Base-by-base conservation (phyloP, 1,140 invertebrate species). In the Doryteuthis pealeii region DNA sequence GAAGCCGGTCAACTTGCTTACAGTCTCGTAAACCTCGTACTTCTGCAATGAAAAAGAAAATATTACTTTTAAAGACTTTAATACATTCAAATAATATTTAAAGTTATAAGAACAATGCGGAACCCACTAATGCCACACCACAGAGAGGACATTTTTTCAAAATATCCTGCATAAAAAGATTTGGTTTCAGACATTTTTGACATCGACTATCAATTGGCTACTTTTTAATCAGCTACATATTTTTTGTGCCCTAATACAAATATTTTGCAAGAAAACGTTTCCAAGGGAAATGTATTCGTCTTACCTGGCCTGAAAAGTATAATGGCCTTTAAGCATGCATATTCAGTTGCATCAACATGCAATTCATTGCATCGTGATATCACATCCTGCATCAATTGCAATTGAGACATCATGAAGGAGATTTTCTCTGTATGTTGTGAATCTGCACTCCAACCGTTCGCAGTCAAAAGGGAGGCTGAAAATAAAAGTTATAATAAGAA, bases 301-400 rank as follows among this genome's bases (percentile, higher is more conserved):
- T 62, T 89, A 95, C 94, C 95, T 87, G 96, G 93, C 89, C 95
- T 93, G 86, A 99, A 99, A 0, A 99, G 90, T 5, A 97, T 94
- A 28, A 99, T 94, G 1, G 97, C 97, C 87, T 99, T 99, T 85
- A 99, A 92, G 85, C 96, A 99, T 45, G 96, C 96, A 83, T 98
- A 98, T 87, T 99, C 97, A 0, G 95, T 96, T 0, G 96, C 95
- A 89, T 98, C 96, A 0, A 98, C 94, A 43, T 82, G 70, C 58
- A 97, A 91, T 15, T 73, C 62, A 22, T 77, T 77, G 67, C 83
- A 80, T 45, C 85, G 73, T 5, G 75, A 54, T 40, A 82, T 81
- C 10, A 85, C 73, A 45, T 86, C 84, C 54, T 82, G 80, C 2
- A 86, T 69, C 6, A 77, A 43, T n/a, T 79, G 76, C 2, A 83